Evolutionary conservation across 1,140 invertebrate genomes (phyloP), one percentile per base, ranked within the genome.

Genomic region (Diachasma alloeum): DNA sequence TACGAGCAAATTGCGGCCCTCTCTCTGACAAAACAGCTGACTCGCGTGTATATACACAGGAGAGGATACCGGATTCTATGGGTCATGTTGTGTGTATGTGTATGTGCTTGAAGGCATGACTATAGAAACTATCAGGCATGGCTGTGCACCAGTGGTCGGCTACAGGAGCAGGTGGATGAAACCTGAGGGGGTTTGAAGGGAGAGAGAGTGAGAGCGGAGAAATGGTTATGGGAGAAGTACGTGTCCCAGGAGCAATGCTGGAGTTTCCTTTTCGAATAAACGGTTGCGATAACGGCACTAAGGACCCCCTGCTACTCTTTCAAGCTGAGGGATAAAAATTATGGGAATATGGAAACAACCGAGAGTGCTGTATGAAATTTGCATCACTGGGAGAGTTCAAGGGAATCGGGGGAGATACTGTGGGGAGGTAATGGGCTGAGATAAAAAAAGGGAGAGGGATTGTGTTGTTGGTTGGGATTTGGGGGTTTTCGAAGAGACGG

Each of bases 1-100:
- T 84, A 82, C 77, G 78, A 81, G 74, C 79, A 78, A 85, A 83
- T 84, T 85, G 80, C 76, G 75, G 78, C 72, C 53, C 76, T 24
- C 9, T 42, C n/a, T 59, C 70, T 80, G 75, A 80, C 76, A 80
- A 79, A 84, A 84, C 82, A 84, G 80, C 80, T 83, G 83, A 85
- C 83, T 85, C 80, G 66, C 26, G 63, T 72, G 44, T 39, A 72
- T 59, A 77, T 26, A 70, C 44, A 63, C 26, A 22, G 26, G 9
- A 22, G 4, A 42, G 39, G 39, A 42, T 42, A 13, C 53, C 37
- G 37, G 37, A 17, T 36, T 26, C 37, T 39, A 39, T 73, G 17
- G 56, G 19, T 24, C 15, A 39, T 42, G 37, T 63, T 13, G 17
- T 19, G 22, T 56, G 17, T 56, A 37, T 46, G 44, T 24, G 44